phyloP scores from a whole-genome alignment of 2,113 vertebrate genomes.

The Periophthalmodon schlosseri region DNA sequence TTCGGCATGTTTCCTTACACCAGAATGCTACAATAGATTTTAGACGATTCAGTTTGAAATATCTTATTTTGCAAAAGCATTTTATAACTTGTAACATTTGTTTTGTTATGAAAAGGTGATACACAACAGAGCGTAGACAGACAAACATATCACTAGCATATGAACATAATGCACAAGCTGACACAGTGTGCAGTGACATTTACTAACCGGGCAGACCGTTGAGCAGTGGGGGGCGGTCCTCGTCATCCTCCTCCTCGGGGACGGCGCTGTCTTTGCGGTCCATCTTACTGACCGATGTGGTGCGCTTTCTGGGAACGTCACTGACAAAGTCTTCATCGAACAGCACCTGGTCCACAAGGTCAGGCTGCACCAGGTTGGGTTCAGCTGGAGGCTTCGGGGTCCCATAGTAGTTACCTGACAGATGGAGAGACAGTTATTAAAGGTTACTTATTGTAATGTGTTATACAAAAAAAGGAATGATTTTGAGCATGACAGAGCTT shows the following conservation, averaged over 20 bases:
- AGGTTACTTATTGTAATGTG: not conserved
- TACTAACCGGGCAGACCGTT: constrained; percentile 71
- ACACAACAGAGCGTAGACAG: not conserved
- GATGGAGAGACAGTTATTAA: not conserved
- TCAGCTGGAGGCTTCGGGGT: constrained; percentile 84
- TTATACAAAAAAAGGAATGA: not conserved
- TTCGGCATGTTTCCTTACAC: too few species aligned
- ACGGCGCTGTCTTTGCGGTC: constrained; percentile 72
- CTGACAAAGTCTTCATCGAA: constrained; percentile 70
- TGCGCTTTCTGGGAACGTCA: constrained; percentile 67
- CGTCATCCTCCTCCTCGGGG: constrained; percentile 72
- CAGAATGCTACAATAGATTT: too few species aligned
- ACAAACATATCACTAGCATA: not conserved
- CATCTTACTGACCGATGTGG: constrained; percentile 74
- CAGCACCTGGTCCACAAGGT: constrained; percentile 75
- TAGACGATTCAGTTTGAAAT: not conserved
- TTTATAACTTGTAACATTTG: too few species aligned
- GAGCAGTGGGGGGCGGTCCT: constrained; percentile 69
- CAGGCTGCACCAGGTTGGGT: constrained; percentile 72
- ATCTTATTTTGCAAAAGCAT: too few species aligned
- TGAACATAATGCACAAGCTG: not conserved
- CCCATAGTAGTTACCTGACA: constrained; percentile 89
- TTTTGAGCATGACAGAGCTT: not conserved
- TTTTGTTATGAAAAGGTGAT: not conserved
- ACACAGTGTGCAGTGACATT: constrained; percentile 16